A percentile compares a stretch with the other conserved stretches of the same genome.
phyloP scores from a whole-genome alignment of 2,888 invertebrate species.

The Dendrolimus houi region DNA sequence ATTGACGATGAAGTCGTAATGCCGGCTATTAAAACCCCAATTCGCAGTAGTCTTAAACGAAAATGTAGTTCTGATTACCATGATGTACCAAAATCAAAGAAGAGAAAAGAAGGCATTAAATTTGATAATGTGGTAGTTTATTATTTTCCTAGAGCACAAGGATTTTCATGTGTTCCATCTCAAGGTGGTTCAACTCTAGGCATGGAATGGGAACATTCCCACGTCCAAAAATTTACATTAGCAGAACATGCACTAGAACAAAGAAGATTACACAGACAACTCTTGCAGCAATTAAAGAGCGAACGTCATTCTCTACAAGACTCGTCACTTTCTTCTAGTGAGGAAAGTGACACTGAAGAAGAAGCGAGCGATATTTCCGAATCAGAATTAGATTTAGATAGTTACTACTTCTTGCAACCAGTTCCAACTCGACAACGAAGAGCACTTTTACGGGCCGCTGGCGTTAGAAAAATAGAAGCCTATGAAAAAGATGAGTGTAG shows the following conservation, averaged over 20 bases:
- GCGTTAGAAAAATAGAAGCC: constrained; percentile 94
- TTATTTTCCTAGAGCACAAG: constrained; percentile 95
- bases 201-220: constrained; percentile 86
- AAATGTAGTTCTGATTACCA: constrained; percentile 60
- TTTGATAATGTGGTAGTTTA: constrained; percentile 96
- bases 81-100: constrained; percentile 70
- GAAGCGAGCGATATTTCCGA: constrained; percentile 88
- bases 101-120: constrained; percentile 87
- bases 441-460: constrained; percentile 91
- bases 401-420: constrained; percentile 93
- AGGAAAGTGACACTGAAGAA: constrained; percentile 91
- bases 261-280: constrained; percentile 88
- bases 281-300: constrained; percentile 83
- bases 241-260: constrained; percentile 93
- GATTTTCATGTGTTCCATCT: constrained; percentile 93
- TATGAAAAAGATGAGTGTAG: constrained; percentile 96
- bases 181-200: constrained; percentile 94
- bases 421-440: constrained; percentile 94
- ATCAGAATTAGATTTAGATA: constrained; percentile 91
- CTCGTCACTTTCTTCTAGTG: constrained; percentile 82
- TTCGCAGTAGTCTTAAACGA: constrained; percentile 82
- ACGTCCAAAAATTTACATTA: constrained; percentile 86
- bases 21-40: constrained; percentile 30
- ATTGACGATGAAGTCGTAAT: constrained; percentile 19
- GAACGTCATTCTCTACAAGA: constrained; percentile 78